Base-by-base conservation (phyloP, 2,888 invertebrate genomes). In the Drosophila subsilvestris region DNA sequence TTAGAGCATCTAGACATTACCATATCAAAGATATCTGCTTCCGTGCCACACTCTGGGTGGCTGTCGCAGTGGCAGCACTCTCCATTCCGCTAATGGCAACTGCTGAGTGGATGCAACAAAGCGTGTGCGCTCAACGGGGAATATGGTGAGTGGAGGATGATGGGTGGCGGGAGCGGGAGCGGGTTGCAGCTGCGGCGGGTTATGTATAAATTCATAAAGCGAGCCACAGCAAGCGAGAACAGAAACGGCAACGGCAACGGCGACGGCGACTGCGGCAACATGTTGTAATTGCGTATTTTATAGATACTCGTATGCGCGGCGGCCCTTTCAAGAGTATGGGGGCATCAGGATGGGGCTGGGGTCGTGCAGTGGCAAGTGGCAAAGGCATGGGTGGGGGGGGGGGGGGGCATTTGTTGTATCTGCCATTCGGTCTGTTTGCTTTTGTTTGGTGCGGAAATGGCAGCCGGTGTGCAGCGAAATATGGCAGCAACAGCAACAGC, bases 271-370 rank as follows among this genome's bases (percentile, higher is more conserved):
- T 75, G 76, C 74, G 74, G 83, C 83, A 86, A 85, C 83, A 86
- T 85, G 83, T 82, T 84, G 85, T 85, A 86, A 86, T 85, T 86
- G 85, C 85, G 79, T 79, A 86, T 85, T 83, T 86, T 79, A 86
- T 79, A 85, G 80, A 80, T 82, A 76, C 58, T 45, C 20, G 12
- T 77, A 79, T 60, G 67, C 58, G 58, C 37, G 59, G 58, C 37
- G 61, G 22, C 43, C 43, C 54, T 57, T 51, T 44, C 63, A 56
- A 63, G 48, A 14, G 48, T 14, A 37, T 14, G n/a, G n/a, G n/a
- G n/a, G n/a, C 37, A 37, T 12, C 12, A 12, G 4, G 55, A 43
- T n/a, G 12, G 17, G 29, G 17, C 32, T 29, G 18, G 54, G 44
- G 12, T 42, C 22, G 22, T 18, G 37, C 32, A 32, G 32, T 1